A percentile compares a stretch with the other conserved stretches of the same genome.
Conservation (phyloP, 1,140 invertebrate species). For the Polypedilum vanderplanki region DNA sequence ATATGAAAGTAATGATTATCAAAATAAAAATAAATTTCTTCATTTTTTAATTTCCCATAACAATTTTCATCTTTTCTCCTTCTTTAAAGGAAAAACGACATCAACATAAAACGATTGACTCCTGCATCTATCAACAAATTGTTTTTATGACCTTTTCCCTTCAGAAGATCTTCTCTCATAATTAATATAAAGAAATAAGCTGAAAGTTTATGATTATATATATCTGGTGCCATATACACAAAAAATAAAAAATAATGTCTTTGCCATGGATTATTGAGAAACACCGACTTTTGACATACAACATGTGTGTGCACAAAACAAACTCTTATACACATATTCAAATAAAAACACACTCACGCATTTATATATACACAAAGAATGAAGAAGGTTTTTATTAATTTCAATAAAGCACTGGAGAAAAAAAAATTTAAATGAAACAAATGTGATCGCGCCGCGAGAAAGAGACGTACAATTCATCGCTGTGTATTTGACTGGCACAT, state of each 20-base stretch:
- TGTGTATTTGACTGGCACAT: background rate
- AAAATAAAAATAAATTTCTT: too few relatives aligned
- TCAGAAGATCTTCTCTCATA: background rate
- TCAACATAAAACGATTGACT: background rate
- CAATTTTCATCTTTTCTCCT: background rate
- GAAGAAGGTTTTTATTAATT: slow-evolving; percentile 10
- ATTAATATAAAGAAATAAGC: background rate
- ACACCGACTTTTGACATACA: slow-evolving; percentile 16
- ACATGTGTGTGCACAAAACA: slow-evolving; percentile 5
- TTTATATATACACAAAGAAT: too few relatives aligned
- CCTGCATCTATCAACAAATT: slow-evolving; percentile 5
- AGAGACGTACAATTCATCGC: too few relatives aligned
- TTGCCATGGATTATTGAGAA: slow-evolving; percentile 17
- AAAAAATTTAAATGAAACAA: slow-evolving; percentile 8
- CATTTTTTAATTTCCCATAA: background rate
- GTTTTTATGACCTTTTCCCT: slow-evolving; percentile 12
- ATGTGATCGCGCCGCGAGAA: background rate
- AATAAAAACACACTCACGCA: too few relatives aligned
- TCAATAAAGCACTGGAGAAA: background rate
- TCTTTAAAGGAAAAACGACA: background rate
- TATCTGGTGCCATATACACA: background rate
- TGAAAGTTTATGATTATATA: background rate
- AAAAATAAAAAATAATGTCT: background rate
- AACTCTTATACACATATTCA: too few relatives aligned
- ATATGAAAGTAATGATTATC: too few relatives aligned